These are phyloP conservation scores for Zaprionus tsacasi DNA, from an alignment of 1,140 invertebrate genomes.

Conservation along the genomic window DNA sequence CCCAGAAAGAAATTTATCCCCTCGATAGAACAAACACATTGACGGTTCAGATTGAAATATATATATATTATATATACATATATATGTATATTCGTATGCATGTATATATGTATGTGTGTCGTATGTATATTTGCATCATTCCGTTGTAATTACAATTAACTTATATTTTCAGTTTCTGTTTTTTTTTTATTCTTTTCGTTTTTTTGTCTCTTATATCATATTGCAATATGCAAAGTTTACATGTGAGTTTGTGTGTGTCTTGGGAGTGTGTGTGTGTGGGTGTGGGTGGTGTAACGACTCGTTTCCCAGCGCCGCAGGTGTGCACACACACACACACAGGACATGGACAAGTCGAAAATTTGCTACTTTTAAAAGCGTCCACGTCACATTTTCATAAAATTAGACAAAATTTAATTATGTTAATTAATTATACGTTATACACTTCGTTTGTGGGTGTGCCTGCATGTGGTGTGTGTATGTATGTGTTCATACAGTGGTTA, in stretches of 20 bases:
- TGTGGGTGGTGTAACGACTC: not conserved
- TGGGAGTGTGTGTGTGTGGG: conserved; percentile 15
- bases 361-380: conserved; percentile 43
- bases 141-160: conserved; percentile 76
- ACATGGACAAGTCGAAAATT: conserved; percentile 37
- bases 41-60: conserved; percentile 34
- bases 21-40: conserved; percentile 1
- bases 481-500: not conserved
- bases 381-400: conserved; percentile 15
- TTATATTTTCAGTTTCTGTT: conserved; percentile 55
- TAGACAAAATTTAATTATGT: conserved; percentile 24
- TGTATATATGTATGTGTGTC: conserved; percentile 50
- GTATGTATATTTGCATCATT: conserved; percentile 80
- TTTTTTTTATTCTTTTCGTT: conserved; percentile 31
- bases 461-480: not conserved
- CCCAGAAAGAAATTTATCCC: not conserved
- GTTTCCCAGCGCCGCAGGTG: not conserved
- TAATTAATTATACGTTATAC: conserved; percentile 13
- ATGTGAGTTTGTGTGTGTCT: conserved; percentile 28
- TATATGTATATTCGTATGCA: conserved; percentile 20
- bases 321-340: conserved; percentile 13
- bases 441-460: conserved; percentile 1
- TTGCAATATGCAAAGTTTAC: conserved; percentile 74
- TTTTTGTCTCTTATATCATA: conserved; percentile 69
- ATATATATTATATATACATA: conserved; percentile 32